phyloP scores from a whole-genome alignment of 2,113 vertebrate species.

The Anolis sagrei region DNA sequence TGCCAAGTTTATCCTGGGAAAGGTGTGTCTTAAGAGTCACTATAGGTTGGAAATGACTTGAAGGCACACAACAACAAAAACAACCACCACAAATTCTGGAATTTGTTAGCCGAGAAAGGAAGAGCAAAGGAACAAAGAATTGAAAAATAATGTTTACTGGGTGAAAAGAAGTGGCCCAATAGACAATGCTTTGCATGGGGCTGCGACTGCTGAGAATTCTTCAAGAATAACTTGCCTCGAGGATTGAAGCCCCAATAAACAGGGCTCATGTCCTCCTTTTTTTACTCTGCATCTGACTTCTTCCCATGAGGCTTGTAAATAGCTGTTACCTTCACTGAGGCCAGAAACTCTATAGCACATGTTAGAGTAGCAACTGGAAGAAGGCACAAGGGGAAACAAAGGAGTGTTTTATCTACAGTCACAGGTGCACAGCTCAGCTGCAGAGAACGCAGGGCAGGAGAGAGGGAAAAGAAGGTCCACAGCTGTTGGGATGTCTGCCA shows the following conservation, averaged over 20 bases:
- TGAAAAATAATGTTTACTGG: not conserved
- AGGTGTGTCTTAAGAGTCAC: too few species aligned
- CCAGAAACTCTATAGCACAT: not conserved
- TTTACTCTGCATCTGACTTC: not conserved
- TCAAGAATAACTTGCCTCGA: constrained; percentile 1
- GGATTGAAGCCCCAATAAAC: not conserved
- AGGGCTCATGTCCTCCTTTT: not conserved
- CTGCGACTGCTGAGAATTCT: not conserved
- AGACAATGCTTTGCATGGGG: not conserved
- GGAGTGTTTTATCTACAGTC: not conserved
- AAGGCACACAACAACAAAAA: too few species aligned
- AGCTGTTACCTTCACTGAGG: not conserved
- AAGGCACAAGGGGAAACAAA: not conserved
- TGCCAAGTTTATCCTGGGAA: too few species aligned
- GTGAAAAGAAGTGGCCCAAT: not conserved
- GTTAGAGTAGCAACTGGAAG: not conserved
- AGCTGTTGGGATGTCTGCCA: not conserved
- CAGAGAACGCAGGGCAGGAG: too few species aligned
- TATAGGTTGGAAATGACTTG: too few species aligned
- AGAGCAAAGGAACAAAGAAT: not conserved
- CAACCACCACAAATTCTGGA: too few species aligned
- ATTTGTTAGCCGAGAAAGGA: too few species aligned
- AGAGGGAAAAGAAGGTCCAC: not conserved
- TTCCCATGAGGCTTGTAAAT: not conserved
- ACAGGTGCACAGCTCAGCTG: not conserved